Evolutionary conservation across 2,797 vertebrate species (phyloP), one percentile per base, ranked within the genome.

Genomic region (Brachyalestes nurse): DNA sequence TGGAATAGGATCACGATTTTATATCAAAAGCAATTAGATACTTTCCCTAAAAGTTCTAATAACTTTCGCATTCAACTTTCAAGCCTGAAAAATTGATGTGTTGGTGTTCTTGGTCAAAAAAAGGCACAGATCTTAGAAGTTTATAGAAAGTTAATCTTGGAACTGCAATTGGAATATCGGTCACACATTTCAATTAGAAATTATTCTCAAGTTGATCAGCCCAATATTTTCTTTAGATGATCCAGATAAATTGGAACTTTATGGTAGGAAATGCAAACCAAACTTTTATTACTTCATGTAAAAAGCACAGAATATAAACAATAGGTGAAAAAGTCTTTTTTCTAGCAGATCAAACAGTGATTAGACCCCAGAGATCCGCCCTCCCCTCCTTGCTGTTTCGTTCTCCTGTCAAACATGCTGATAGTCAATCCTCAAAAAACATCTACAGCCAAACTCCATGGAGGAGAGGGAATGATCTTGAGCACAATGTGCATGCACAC

Each of bases 381-480:
- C 28, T 47, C 73, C 57, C 49, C 76, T 58, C 40, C 66, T 42
- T n/a, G 34, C n/a, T 62, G 6, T 19, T 5, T 1, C 4, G 28
- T 70, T 2, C 38, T 25, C 65, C 60, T 34, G 51, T 17, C 28
- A 21, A 28, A 69, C 47, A 72, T 23, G 42, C 51, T 53, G 13
- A 25, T 49, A 34, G 12, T 70, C 21, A 51, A 19, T 64, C 9
- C 55, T 23, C 58, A 45, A 60, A 67, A 62, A 42, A 81, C 34
- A 17, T 28, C 10, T 34, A 34, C 49, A 55, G 61, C 70, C 38
- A 21, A 25, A 72, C 69, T 71, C 82, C 38, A 70, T 66, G 57
- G 76, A 73, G 28, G 67, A 67, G 61, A 72, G 60, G 25, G 47
- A 72, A 79, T 8, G 72, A 67, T 77, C 74, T 25, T 47, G 72